Evolutionary conservation across 2,888 invertebrate genomes (phyloP).

Genomic region (Epinotia nisella): DNA sequence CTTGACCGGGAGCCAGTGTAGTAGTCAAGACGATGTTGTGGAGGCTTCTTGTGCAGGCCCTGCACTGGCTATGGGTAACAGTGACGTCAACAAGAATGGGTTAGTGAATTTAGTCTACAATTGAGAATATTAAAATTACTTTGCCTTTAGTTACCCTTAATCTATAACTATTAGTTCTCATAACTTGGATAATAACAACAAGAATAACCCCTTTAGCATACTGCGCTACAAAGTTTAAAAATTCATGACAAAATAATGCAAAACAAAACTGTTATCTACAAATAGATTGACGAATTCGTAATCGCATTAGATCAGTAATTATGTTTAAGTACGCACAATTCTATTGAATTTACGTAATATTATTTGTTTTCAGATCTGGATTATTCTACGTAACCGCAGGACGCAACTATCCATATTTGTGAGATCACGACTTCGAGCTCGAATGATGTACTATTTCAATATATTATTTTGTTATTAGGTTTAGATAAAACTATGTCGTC

Average conservation of each 20-base stretch:
- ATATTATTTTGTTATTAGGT: too few species aligned
- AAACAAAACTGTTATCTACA: neutral
- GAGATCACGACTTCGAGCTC: neutral
- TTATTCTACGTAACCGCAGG: constrained; percentile 34
- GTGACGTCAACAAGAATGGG: constrained; percentile 17
- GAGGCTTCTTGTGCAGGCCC: constrained; percentile 12
- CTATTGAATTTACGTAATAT: neutral
- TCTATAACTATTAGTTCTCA: neutral
- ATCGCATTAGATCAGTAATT: neutral
- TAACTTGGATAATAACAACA: too few species aligned
- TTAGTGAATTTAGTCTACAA: neutral
- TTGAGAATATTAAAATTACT: neutral
- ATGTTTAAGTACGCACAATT: neutral
- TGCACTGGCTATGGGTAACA: constrained; percentile 25
- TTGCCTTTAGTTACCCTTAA: neutral
- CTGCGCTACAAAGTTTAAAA: too few species aligned
- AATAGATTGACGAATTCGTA: neutral
- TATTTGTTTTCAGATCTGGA: constrained; percentile 32
- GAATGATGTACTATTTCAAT: too few species aligned
- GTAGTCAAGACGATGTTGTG: constrained; percentile 3
- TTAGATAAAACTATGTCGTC: too few species aligned
- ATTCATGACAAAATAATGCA: too few species aligned
- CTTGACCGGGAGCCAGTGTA: constrained; percentile 25
- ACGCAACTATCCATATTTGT: constrained; percentile 30
- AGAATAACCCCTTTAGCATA: too few species aligned